phyloP scores from a whole-genome alignment of 2,797 vertebrate genomes.

The Falco concolor region DNA sequence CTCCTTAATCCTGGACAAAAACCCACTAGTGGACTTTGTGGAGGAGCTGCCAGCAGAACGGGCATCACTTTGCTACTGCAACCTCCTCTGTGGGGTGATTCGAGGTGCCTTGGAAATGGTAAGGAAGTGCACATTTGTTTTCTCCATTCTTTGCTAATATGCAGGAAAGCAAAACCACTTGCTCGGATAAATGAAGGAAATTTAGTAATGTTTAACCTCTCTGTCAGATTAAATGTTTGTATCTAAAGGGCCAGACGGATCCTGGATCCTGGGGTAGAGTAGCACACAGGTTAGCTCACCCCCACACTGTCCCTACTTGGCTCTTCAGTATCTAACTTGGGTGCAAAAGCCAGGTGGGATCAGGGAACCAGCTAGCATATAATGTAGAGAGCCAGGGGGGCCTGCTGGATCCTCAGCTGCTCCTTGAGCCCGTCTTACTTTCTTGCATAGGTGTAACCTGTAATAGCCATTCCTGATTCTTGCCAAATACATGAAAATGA shows the following conservation, averaged over 20 bases:
- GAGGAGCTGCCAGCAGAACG: slow-evolving; percentile 74
- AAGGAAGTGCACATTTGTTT: not conserved
- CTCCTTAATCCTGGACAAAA: slow-evolving; percentile 78
- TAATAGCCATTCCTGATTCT: not conserved
- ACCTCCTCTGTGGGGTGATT: slow-evolving; percentile 76
- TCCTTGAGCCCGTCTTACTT: not conserved
- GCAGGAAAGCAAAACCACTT: not conserved
- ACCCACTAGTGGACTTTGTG: slow-evolving; percentile 76
- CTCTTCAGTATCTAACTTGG: not conserved
- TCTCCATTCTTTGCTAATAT: not conserved
- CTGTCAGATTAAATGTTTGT: not conserved
- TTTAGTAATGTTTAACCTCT: not conserved
- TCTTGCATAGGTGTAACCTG: not conserved
- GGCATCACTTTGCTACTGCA: slow-evolving; percentile 75
- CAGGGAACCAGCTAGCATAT: fast-evolving
- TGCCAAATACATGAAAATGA: not conserved
- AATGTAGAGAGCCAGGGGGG: not conserved
- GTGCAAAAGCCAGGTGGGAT: not conserved
- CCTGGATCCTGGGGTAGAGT: not conserved
- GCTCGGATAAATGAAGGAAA: not conserved
- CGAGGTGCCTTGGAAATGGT: slow-evolving; percentile 81
- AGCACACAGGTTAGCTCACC: not conserved
- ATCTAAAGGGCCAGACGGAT: not conserved
- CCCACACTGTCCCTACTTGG: not conserved
- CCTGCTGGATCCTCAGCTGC: not conserved